phyloP scores from a whole-genome alignment of 2,888 invertebrate species.

The Atherix ibis region DNA sequence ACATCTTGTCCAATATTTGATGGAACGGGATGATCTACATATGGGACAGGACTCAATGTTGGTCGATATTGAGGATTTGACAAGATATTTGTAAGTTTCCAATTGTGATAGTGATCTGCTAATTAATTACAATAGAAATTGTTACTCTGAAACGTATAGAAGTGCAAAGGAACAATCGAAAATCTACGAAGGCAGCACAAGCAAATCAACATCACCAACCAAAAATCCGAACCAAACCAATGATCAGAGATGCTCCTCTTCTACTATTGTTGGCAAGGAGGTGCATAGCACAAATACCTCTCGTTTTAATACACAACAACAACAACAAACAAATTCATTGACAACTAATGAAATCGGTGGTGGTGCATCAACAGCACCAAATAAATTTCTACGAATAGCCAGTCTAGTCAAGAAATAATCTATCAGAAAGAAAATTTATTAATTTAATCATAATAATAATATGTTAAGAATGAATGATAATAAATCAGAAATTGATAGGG shows the following conservation, averaged over 20 bases:
- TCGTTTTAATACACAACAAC: constrained; percentile 1
- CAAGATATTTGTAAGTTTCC: constrained; percentile 63
- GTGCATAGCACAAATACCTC: no score
- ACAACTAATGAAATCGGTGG: constrained; percentile 5
- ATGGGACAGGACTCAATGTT: constrained; percentile 98
- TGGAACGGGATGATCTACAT: constrained; percentile 88
- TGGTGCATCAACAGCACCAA: constrained; percentile 9
- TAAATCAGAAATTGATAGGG: no score
- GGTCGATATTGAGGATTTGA: constrained; percentile 92
- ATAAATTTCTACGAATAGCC: constrained; percentile 14
- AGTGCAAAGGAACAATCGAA: constrained; percentile 37
- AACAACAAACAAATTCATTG: constrained; percentile 1
- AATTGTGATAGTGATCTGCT: background rate
- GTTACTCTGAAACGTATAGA: constrained; percentile 17
- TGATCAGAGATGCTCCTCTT: background rate
- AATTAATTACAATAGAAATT: background rate
- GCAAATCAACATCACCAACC: background rate
- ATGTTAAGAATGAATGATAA: no score
- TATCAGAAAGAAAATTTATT: no score
- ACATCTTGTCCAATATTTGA: constrained; percentile 70
- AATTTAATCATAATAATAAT: no score
- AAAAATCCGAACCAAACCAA: constrained; percentile 2
- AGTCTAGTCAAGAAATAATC: constrained; percentile 15
- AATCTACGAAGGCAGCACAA: constrained; percentile 7
- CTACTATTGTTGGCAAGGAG: no score